Evolutionary conservation across 92 coral and sea anemone species (phyloP).

Genomic region (Hydrozoanthus gracilis): DNA sequence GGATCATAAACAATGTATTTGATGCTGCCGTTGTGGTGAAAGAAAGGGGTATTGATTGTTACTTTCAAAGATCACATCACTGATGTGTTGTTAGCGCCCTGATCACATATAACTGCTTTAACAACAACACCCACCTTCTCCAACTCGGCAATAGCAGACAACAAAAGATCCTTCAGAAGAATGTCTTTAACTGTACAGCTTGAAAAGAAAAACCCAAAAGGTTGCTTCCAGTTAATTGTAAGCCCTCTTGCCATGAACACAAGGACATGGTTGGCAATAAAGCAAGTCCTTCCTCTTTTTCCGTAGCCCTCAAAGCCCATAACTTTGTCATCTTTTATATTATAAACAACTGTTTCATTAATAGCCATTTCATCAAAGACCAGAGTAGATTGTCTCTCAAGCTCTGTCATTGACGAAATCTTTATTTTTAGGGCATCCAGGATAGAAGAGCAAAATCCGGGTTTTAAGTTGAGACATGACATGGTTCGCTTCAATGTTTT

Average conservation of each 20-base stretch:
- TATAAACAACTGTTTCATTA: conserved; percentile 27
- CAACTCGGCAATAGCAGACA: conserved; percentile 6
- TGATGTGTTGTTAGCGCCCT: conserved; percentile 22
- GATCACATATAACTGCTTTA: conserved; percentile 17
- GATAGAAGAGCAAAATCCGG: conserved; percentile 25
- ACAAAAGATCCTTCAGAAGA: conserved; percentile 15
- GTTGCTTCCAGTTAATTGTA: conserved; percentile 27
- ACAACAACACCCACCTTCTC: conserved; percentile 32
- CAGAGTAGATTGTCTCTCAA: conserved; percentile 7
- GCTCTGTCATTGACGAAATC: conserved; percentile 31
- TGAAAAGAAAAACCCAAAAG: conserved; percentile 25
- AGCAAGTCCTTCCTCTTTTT: background rate
- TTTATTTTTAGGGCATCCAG: conserved; percentile 28
- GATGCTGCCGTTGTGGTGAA: conserved; percentile 28
- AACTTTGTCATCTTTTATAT: conserved; percentile 19
- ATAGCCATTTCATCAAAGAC: conserved; percentile 29
- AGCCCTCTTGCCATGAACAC: conserved; percentile 45
- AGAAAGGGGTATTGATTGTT: conserved; percentile 9
- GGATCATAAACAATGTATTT: conserved; percentile 32
- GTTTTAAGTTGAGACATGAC: conserved; percentile 7
- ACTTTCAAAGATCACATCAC: conserved; percentile 13
- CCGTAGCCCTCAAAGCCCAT: conserved; percentile 33
- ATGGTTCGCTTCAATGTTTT: conserved; percentile 24
- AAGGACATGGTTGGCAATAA: conserved; percentile 35
- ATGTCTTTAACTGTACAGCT: conserved; percentile 16